Base-by-base conservation (phyloP, 2,888 invertebrate species). In the Tricholauxania praeusta region DNA sequence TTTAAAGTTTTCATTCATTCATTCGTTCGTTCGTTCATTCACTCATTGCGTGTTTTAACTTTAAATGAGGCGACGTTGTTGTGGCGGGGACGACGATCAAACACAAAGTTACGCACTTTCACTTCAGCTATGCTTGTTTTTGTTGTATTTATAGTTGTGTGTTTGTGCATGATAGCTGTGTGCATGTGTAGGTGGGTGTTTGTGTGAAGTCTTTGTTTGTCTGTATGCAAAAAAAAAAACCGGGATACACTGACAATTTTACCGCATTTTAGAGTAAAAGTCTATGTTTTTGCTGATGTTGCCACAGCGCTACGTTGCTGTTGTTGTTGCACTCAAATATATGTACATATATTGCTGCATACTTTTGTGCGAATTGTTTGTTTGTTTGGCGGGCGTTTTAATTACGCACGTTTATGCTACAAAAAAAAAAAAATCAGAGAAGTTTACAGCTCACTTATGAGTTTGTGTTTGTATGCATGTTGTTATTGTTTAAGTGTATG, bases 341-440 rank as follows among this genome's bases (percentile, higher is more conserved):
- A n/a, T 72, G 67, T 67, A 28, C 3, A 3, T 28, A 28, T 28
- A 3, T 28, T 28, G 28, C 28, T 53, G 71, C 63, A 74, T 64
- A 63, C 57, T 72, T 72, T 72, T 70, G 63, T 71, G 76, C 66
- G 72, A 47, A 62, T 22, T 51, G n/a, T 72, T 48, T 59, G 32
- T 60, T 12, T 57, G 32, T 52, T 32, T 62, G 51, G 17, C 39
- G 67, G 48, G 47, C 49, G 59, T 68, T 82, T 82, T 82, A 82
- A 82, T 82, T 82, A 82, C 83, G 82, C 82, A 81, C 82, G 82
- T 81, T 80, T 81, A 78, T 57, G 60, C 51, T 53, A 63, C 52
- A 63, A n/a, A 63, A 47, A 62, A 62, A 22, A 63, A 55, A 55
- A 55, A 55, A 19, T 55, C 22, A 17, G 7, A 6, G 55, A 55